Conservation (phyloP, 2,888 invertebrate species). For the Archaeoteleia sp. region DNA sequence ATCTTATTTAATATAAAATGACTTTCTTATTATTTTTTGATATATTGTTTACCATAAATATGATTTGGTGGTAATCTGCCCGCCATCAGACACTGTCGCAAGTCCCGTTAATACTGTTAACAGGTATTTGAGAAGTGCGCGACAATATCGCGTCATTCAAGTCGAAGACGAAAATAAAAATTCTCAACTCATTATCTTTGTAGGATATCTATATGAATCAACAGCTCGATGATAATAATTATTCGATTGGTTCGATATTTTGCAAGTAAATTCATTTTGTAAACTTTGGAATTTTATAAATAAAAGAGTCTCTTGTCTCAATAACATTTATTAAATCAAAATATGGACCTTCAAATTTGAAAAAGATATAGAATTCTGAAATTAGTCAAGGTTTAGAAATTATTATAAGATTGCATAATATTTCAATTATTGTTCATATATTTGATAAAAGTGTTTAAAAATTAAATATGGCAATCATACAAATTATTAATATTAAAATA, state of each 20-base stretch:
- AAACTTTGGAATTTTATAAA: too few species aligned
- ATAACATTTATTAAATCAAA: background rate
- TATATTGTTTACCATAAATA: slow-evolving; percentile 36
- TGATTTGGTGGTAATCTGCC: slow-evolving; percentile 32
- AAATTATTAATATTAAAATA: too few species aligned
- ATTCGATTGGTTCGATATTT: slow-evolving; percentile 5
- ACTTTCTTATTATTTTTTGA: too few species aligned
- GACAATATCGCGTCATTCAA: slow-evolving; percentile 24
- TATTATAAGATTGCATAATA: too few species aligned
- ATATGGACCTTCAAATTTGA: too few species aligned
- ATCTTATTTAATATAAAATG: slow-evolving; percentile 16
- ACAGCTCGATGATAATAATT: slow-evolving; percentile 22
- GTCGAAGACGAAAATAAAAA: slow-evolving; percentile 29
- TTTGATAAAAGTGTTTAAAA: too few species aligned
- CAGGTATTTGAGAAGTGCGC: slow-evolving; percentile 16
- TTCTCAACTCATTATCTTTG: slow-evolving; percentile 33
- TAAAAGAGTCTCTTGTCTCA: background rate
- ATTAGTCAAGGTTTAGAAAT: too few species aligned
- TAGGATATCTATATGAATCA: slow-evolving; percentile 34
- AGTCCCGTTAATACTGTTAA: slow-evolving; percentile 35
- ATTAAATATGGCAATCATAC: too few species aligned
- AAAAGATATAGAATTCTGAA: too few species aligned
- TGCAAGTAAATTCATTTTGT: background rate
- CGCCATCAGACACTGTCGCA: slow-evolving; percentile 23
- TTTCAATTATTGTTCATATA: too few species aligned